phyloP scores from a whole-genome alignment of 2,113 vertebrate genomes.

The Phalacrocorax brasilianus region DNA sequence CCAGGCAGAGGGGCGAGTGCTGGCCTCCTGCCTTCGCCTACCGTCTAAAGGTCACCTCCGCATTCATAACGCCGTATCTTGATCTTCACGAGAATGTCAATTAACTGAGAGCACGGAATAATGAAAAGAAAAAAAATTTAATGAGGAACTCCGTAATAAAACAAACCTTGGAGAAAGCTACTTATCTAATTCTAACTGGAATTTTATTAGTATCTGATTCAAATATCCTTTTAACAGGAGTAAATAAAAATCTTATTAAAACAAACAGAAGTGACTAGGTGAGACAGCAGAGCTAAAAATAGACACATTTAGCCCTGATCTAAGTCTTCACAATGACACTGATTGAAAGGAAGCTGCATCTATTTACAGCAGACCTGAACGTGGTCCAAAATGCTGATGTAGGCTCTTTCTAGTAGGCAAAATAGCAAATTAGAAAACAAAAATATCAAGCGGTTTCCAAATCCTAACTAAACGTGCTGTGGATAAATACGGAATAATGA shows the following conservation, averaged over 20 bases:
- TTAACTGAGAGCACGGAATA: background rate
- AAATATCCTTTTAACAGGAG: background rate
- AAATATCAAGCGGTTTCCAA: conserved; percentile 20
- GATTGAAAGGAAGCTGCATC: conserved; percentile 45
- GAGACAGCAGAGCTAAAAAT: conserved; percentile 23
- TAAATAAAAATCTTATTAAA: conserved; percentile 35
- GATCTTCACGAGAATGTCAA: background rate
- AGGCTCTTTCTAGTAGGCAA: conserved; percentile 34
- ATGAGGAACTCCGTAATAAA: background rate
- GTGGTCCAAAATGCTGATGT: conserved; percentile 28
- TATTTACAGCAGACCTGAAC: conserved; percentile 34
- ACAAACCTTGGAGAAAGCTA: background rate
- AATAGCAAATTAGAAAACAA: conserved; percentile 41
- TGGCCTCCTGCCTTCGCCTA: background rate
- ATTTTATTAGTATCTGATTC: background rate
- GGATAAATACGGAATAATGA: background rate
- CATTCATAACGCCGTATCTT: fast-evolving
- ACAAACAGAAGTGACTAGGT: conserved; percentile 28
- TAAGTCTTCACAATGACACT: background rate
- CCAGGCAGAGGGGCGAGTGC: background rate
- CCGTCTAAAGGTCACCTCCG: background rate
- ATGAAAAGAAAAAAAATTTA: background rate
- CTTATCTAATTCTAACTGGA: background rate
- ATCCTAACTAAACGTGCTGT: background rate
- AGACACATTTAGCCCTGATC: background rate